Base-by-base conservation (phyloP, 2,113 vertebrate species). In the Danionella cerebrum region DNA sequence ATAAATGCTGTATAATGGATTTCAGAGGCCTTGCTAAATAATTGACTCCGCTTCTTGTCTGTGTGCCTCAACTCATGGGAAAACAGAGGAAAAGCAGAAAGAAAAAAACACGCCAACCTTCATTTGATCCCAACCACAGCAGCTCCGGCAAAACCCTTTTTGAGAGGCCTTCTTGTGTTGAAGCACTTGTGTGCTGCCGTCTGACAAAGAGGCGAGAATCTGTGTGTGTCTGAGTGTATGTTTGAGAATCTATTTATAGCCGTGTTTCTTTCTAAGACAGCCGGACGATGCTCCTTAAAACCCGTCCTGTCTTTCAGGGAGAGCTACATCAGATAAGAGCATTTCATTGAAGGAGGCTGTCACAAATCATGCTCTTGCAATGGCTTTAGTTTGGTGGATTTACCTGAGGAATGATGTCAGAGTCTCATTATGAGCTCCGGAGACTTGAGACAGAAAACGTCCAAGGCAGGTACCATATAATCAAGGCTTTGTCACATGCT, bases 1-100 rank as follows among this genome's bases (percentile, higher is more conserved):
- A 87, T 86, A 75, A 74, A 89, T 86, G 78, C 65, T 70, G 79
- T 67, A 78, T 84, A 86, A 89, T 86, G 85, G 82, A 87, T 82
- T 84, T 80, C 70, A 75, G 80, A 68, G 73, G 76, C 73, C 68
- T 64, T 65, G n/a, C 71, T 88, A 73, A 88, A 89, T 89, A 76
- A 88, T 88, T 84, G 78, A 89, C 77, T 8, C 18, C 72, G 72
- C 55, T 85, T 77, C 81, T 78, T 84, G 78, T 87, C 77, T 84
- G 65, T 65, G 70, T 67, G 42, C 45, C 68, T 0, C 58, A 19
- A 70, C 66, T 74, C 29, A 55, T 45, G 65, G 55, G 36, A 21
- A 16, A 18, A 36, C 50, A 42, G 29, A 53, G 47, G 62, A 51
- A 55, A 27, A 12, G 55, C n/a, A 31, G 63, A 9, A n/a, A 22